Percentiles rank a stretch among this genome's conserved stretches.
These are phyloP conservation scores for Amniataba percoides DNA, from an alignment of 2,797 vertebrate species.

Conservation along the genomic window DNA sequence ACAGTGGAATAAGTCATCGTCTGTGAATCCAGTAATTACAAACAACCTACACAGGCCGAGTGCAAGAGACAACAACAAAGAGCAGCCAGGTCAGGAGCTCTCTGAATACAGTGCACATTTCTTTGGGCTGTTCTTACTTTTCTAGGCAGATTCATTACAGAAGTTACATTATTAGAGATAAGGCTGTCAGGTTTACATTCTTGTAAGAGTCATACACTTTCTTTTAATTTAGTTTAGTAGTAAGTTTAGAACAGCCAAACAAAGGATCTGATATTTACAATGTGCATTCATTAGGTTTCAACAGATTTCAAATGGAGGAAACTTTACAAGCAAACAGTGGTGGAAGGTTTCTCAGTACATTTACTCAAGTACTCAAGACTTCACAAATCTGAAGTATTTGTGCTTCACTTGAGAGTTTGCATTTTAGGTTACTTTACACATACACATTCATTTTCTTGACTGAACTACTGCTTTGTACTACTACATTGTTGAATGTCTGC, in stretches of 20 bases:
- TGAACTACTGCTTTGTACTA: too few species aligned
- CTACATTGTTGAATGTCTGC: not conserved
- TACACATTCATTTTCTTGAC: not conserved
- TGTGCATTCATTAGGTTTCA: not conserved
- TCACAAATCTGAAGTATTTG: not conserved
- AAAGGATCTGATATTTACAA: not conserved
- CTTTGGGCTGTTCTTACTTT: not conserved
- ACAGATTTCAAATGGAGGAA: not conserved
- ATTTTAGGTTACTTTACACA: not conserved
- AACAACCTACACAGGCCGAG: not conserved
- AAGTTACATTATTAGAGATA: not conserved
- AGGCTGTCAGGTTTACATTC: not conserved
- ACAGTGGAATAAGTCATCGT: slow-evolving; percentile 1
- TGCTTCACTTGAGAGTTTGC: not conserved
- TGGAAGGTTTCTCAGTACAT: not conserved
- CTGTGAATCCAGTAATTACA: slow-evolving; percentile 23
- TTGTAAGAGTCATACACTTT: not conserved
- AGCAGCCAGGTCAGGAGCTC: not conserved
- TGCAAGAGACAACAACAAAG: not conserved
- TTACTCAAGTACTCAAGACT: not conserved
- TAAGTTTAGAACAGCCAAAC: not conserved
- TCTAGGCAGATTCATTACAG: not conserved
- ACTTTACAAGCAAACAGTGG: not conserved
- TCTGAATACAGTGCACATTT: not conserved
- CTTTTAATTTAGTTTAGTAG: too few species aligned